Evolutionary conservation across 2,888 invertebrate species (phyloP), one percentile per base, ranked within the genome.

Genomic region (Drosophila testacea): DNA sequence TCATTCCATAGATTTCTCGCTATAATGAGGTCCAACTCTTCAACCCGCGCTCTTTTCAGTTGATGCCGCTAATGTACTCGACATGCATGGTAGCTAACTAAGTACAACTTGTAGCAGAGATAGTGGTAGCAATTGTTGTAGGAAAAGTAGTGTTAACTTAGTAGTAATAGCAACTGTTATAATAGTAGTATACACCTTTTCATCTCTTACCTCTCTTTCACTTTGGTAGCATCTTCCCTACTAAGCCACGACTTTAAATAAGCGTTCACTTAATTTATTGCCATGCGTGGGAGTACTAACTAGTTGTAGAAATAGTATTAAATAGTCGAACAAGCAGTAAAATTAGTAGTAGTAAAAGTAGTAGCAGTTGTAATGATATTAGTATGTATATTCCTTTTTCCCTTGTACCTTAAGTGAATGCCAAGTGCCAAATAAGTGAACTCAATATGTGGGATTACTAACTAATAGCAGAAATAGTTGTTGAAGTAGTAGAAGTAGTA

Each of bases 21-120:
- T 39, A 30, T 66, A 71, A 76, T 62, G 54, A 76, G 55, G 46
- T 63, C 54, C 54, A 57, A 64, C 73, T 60, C 75, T 59, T 50
- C 39, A 32, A 41, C 36, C 30, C 13, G 42, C 52, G 32, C 41
- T 28, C 30, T 38, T 34, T 41, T 34, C 32, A 60, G 54, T 57
- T 61, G 50, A 60, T 66, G 76, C 66, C 51, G 46, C 69, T 79
- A 72, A 79, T 79, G 72, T 27, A 65, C 69, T 64, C 52, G 44
- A 46, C 55, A 61, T 65, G 62, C 61, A 66, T 69, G 65, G 41
- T 36, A 64, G 28, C 61, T 54, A 64, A 50, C 38, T 65, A 59
- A 65, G 50, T 60, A 54, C 57, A 36, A 50, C 32, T 55, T 47
- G 38, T 46, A 27, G 34, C 51, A 28, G 39, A 10, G 28, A 39